Base-by-base conservation (phyloP, 2,888 invertebrate genomes). In the Tenthredo distinguenda region DNA sequence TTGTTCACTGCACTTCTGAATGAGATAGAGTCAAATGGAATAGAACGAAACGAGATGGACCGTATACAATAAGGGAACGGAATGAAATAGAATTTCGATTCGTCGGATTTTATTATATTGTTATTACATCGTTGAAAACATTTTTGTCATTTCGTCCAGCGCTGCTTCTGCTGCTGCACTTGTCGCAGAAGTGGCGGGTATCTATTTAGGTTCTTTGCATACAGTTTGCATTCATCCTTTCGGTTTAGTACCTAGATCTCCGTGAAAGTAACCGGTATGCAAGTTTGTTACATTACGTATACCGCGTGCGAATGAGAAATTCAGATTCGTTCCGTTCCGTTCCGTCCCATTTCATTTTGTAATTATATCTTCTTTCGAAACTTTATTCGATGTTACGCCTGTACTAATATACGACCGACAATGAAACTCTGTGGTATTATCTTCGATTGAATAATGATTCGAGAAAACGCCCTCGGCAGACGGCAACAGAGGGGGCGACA, bases 41-140 rank as follows among this genome's bases (percentile, higher is more conserved):
- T 50, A 18, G 5, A 50, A 50, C 50, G 50, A 50, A 18, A 0
- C 18, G 55, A n/a, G n/a, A 55, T 55, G 7, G 55, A 18, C 55
- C n/a, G 18, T 0, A 50, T 18, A 15, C 18, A n/a, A n/a, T n/a
- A n/a, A n/a, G 5, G 5, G 3, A 47, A 18, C 5, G 18, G n/a
- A 55, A n/a, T n/a, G 55, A n/a, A n/a, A 55, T 55, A 55, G n/a
- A 55, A 55, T 55, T 55, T 55, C 55, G 55, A 55, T 55, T 55
- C 55, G n/a, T n/a, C 0, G n/a, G 7, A 55, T 55, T 55, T 55
- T n/a, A 55, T 55, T 55, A n/a, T 55, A 50, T 50, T 50, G 18
- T 50, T 50, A 50, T 50, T 50, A 55, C n/a, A 55, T 55, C 55
- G 55, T n/a, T 55, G n/a, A 7, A n/a, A n/a, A 55, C 2, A n/a